A percentile compares a stretch with the other conserved stretches of the same genome.
phyloP scores from a whole-genome alignment of 2,888 invertebrate species.

The Malacosoma neustria region DNA sequence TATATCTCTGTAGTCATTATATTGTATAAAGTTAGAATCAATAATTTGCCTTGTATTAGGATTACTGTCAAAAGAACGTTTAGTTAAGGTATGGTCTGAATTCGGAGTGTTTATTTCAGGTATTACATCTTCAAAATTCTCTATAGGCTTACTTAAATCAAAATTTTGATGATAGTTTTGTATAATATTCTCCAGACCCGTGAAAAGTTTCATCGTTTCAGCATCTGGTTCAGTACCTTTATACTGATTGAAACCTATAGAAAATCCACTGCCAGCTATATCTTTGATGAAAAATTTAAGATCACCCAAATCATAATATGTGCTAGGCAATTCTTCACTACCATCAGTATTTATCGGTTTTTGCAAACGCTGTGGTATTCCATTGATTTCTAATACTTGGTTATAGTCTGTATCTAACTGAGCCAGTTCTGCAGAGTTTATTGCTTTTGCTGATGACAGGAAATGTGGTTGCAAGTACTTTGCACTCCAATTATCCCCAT shows the following conservation, averaged over 20 bases:
- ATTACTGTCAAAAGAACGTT: conserved; percentile 31
- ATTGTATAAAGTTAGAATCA: conserved; percentile 25
- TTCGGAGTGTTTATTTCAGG: conserved; percentile 8
- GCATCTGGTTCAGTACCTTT: conserved; percentile 47
- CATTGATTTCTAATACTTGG: conserved; percentile 27
- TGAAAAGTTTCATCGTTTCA: conserved; percentile 47
- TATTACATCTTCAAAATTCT: conserved; percentile 9
- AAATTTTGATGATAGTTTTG: conserved; percentile 42
- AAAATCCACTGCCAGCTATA: conserved; percentile 50
- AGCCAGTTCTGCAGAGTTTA: conserved; percentile 49
- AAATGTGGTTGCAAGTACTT: conserved; percentile 29
- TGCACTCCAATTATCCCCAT: conserved; percentile 31
- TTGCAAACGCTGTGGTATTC: conserved; percentile 47
- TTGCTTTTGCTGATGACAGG: conserved; percentile 30
- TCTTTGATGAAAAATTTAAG: conserved; percentile 46
- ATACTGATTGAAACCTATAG: conserved; percentile 55
- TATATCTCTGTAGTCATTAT: conserved; percentile 31
- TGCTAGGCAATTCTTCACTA: conserved; percentile 19
- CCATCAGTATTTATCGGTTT: conserved; percentile 36
- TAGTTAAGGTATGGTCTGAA: conserved; percentile 22
- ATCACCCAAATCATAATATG: conserved; percentile 32
- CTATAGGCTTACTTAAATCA: conserved; percentile 17
- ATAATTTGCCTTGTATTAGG: conserved; percentile 35
- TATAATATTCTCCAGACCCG: conserved; percentile 45
- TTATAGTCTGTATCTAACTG: conserved; percentile 39